Percentiles rank a stretch among this genome's conserved stretches.
Evolutionary conservation across 2,888 invertebrate species (phyloP).

Genomic region (Chorisops tibialis): DNA sequence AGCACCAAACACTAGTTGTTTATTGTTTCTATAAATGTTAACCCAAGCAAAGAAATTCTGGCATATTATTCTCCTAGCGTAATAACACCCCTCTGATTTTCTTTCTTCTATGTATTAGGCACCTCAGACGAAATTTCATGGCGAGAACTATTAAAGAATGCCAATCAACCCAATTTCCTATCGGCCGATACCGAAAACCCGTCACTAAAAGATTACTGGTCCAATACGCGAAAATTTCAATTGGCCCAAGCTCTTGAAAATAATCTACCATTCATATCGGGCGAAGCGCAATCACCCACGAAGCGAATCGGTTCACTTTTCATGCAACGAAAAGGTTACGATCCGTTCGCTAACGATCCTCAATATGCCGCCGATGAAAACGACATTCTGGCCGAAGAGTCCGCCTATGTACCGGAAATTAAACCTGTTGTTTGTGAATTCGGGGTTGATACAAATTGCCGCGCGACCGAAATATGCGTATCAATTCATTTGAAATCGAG

Average conservation of each 20-base stretch:
- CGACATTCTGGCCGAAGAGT: conserved; percentile 1
- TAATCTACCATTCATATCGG: conserved; percentile 16
- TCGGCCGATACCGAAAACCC: conserved; percentile 35
- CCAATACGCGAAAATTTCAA: conserved; percentile 42
- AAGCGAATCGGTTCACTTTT: conserved; percentile 20
- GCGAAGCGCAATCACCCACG: conserved; percentile 26
- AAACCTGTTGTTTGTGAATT: conserved; percentile 61
- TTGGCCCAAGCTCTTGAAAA: conserved; percentile 29
- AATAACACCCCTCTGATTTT: neutral
- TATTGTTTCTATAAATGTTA: no score
- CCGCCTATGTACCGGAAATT: conserved; percentile 50
- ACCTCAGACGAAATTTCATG: conserved; percentile 38
- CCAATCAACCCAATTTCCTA: conserved; percentile 36
- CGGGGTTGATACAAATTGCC: conserved; percentile 57
- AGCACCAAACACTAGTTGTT: no score
- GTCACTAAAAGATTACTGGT: conserved; percentile 43
- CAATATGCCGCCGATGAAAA: conserved; percentile 14
- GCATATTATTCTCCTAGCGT: neutral
- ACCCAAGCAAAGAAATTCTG: no score
- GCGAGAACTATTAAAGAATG: conserved; percentile 44
- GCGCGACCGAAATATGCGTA: conserved; percentile 68
- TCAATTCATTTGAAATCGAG: conserved; percentile 56
- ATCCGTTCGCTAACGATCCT: conserved; percentile 7
- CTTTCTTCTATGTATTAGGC: conserved; percentile 1
- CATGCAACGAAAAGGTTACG: conserved; percentile 1